A percentile compares a stretch with the other conserved stretches of the same genome.
These are phyloP conservation scores for Microtus oregoni DNA, from an alignment of 2,113 vertebrate genomes.

Conservation along the genomic window DNA sequence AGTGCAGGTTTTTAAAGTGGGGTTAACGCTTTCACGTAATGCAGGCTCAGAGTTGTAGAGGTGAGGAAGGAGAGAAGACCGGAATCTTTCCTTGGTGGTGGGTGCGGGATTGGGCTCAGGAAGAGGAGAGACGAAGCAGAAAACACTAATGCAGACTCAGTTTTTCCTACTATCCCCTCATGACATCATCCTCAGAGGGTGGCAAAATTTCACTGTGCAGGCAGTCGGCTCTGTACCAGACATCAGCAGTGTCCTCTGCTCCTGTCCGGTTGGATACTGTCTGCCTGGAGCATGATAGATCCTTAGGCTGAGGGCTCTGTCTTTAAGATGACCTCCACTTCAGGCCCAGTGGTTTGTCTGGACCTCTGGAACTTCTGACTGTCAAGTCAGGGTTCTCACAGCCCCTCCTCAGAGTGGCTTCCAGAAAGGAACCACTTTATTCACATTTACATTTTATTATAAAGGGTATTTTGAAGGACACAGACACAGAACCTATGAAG, in stretches of 20 bases:
- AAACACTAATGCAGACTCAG: background rate
- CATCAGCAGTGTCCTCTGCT: too few species aligned
- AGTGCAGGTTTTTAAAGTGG: background rate
- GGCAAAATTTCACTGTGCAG: background rate
- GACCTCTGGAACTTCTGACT: background rate
- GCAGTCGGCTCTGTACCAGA: background rate
- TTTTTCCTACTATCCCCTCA: background rate
- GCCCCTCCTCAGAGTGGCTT: background rate
- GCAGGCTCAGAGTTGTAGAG: background rate
- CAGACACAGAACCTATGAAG: background rate
- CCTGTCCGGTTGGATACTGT: background rate
- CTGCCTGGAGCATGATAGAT: background rate
- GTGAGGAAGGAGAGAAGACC: too few species aligned
- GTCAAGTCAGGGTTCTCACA: background rate
- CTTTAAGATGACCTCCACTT: background rate
- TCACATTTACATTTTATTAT: background rate
- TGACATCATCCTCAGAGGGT: background rate
- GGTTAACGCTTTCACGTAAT: background rate
- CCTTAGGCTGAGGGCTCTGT: background rate
- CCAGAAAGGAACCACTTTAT: background rate
- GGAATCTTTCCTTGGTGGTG: background rate
- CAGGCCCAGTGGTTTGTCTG: background rate
- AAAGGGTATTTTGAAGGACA: background rate
- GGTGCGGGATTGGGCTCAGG: rapidly evolving
- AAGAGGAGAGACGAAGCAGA: background rate